A percentile compares a stretch with the other conserved stretches of the same genome.
Conservation (phyloP, 2,797 vertebrate genomes). For the Tauraco hartlaubi region DNA sequence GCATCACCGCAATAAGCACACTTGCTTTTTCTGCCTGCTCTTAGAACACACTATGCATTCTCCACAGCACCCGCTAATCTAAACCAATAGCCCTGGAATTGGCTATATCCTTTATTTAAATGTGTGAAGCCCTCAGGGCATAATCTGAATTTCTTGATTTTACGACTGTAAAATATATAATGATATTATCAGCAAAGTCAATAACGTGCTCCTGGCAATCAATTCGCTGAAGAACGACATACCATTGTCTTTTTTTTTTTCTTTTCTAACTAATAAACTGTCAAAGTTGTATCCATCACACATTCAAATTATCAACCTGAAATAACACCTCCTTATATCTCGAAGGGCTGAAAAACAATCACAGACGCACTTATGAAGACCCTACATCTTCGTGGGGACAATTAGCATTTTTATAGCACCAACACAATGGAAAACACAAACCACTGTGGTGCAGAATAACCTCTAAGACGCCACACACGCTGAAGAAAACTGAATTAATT, state of each 20-base stretch:
- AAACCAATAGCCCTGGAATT: constrained; percentile 48
- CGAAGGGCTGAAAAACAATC: constrained; percentile 37
- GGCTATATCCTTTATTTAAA: constrained; percentile 71
- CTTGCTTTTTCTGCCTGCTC: not conserved
- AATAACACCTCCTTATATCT: constrained; percentile 33
- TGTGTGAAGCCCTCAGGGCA: constrained; percentile 5
- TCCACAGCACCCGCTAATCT: constrained; percentile 20
- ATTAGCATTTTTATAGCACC: constrained; percentile 71
- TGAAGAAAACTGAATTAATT: constrained; percentile 36
- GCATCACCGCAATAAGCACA: not conserved
- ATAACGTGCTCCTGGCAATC: constrained; percentile 62
- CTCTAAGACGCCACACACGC: not conserved
- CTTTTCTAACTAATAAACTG: constrained; percentile 47
- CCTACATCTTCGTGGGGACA: constrained; percentile 28
- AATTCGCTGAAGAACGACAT: not conserved
- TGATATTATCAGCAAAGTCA: constrained; percentile 67
- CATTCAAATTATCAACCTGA: constrained; percentile 50
- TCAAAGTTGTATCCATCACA: constrained; percentile 27
- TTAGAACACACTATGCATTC: not conserved
- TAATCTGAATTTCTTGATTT: constrained; percentile 47
- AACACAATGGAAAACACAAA: constrained; percentile 16
- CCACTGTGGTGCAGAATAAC: not conserved
- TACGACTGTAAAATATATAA: constrained; percentile 62
- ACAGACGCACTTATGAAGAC: not conserved
- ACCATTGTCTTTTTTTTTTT: not conserved